A percentile compares a stretch with the other conserved stretches of the same genome.
phyloP scores from a whole-genome alignment of 2,113 vertebrate species.

The Osmerus eperlanus region DNA sequence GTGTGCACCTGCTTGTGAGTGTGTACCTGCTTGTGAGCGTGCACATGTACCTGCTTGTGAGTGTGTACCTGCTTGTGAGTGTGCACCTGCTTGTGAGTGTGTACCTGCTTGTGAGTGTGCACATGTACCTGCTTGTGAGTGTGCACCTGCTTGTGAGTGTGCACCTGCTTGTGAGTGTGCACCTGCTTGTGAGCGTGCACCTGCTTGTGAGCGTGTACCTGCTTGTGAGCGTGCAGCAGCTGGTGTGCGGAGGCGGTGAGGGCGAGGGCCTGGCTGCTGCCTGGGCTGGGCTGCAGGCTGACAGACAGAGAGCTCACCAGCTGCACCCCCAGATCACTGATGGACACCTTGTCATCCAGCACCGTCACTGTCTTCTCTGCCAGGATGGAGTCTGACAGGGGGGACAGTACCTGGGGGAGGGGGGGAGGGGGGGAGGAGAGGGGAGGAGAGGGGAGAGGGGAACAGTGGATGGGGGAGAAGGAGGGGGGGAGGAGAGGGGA shows the following conservation, averaged over 20 bases:
- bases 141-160: background rate
- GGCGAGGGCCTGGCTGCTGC: slow-evolving; percentile 77
- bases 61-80: too few relatives aligned
- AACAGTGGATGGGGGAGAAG: too few relatives aligned
- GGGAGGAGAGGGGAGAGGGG: too few relatives aligned
- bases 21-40: too few relatives aligned
- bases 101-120: too few relatives aligned
- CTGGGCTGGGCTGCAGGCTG: slow-evolving; percentile 77
- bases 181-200: background rate
- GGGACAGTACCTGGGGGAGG: slow-evolving; percentile 83
- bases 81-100: too few relatives aligned
- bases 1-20: too few relatives aligned
- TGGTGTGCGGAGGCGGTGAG: slow-evolving; percentile 81
- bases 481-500: too few relatives aligned
- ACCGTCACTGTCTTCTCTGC: slow-evolving; percentile 94
- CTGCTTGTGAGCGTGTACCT: slow-evolving; percentile 59
- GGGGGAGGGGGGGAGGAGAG: too few relatives aligned
- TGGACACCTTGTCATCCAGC: slow-evolving; percentile 90
- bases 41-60: too few relatives aligned
- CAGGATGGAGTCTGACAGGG: slow-evolving; percentile 92
- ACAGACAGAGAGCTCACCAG: slow-evolving; percentile 84
- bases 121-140: background rate
- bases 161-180: background rate
- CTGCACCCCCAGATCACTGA: slow-evolving; percentile 87
- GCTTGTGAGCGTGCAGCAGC: slow-evolving; percentile 79